phyloP scores from a whole-genome alignment of 1,140 invertebrate genomes.

The Oncopeltus fasciatus region DNA sequence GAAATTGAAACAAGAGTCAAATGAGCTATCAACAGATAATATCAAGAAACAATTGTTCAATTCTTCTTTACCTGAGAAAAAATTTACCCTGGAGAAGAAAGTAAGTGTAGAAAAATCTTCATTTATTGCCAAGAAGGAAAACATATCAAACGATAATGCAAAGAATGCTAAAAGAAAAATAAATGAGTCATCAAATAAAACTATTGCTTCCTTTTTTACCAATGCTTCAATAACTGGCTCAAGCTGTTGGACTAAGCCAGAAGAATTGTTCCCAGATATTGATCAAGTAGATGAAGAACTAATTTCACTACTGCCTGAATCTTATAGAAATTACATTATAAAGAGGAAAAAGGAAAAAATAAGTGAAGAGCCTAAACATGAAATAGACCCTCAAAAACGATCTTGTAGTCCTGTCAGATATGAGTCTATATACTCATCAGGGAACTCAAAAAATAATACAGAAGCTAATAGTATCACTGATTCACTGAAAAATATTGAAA shows the following conservation, averaged over 20 bases:
- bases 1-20: not conserved
- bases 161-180: slow-evolving; percentile 1
- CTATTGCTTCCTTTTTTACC: not conserved
- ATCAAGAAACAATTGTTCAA: not conserved
- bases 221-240: slow-evolving; percentile 3
- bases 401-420: not conserved
- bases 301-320: slow-evolving; percentile 5
- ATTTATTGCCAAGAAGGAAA: not conserved
- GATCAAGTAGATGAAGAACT: slow-evolving; percentile 19
- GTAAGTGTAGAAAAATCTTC: not conserved
- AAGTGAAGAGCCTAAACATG: not conserved
- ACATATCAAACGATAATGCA: not conserved
- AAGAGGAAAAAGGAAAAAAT: not conserved
- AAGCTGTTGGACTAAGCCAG: slow-evolving; percentile 19
- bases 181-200: not conserved
- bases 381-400: not conserved
- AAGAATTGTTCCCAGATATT: slow-evolving; percentile 23
- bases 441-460: not conserved
- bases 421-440: not conserved
- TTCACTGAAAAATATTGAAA: not conserved
- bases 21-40: not conserved
- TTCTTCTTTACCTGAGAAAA: not conserved
- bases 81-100: not conserved
- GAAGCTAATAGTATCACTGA: not conserved
- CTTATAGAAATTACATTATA: slow-evolving; percentile 14